Evolutionary conservation across 2,888 invertebrate species (phyloP).

Genomic region (Sphinx pinastri): DNA sequence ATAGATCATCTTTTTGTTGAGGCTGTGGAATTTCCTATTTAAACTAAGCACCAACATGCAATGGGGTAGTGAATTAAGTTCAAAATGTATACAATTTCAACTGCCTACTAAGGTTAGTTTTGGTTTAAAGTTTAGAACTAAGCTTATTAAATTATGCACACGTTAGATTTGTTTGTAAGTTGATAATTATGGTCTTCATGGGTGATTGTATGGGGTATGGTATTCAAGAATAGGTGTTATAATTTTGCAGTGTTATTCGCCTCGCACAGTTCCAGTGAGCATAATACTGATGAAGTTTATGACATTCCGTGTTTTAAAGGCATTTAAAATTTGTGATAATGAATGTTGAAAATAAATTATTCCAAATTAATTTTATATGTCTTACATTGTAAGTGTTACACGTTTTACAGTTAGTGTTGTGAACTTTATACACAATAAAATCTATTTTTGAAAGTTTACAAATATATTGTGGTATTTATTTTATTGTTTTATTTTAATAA

Average conservation of each 20-base stretch:
- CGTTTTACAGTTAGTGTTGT: background rate
- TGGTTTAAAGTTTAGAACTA: background rate
- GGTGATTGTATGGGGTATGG: background rate
- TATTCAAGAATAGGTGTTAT: background rate
- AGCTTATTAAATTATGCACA: constrained; percentile 1
- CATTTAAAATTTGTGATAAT: background rate
- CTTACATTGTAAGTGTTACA: background rate
- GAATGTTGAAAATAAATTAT: background rate
- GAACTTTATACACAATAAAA: background rate
- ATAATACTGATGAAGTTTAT: background rate
- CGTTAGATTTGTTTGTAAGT: background rate
- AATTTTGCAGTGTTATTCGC: background rate
- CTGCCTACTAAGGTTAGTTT: background rate
- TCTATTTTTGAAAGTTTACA: constrained; percentile 3
- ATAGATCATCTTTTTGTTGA: background rate
- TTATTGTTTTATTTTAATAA: background rate
- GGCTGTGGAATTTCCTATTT: background rate
- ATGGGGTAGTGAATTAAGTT: constrained; percentile 6
- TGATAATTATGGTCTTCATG: background rate
- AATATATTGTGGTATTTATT: constrained; percentile 10
- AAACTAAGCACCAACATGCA: background rate
- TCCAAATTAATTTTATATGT: background rate
- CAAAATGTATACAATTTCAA: background rate
- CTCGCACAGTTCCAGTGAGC: background rate
- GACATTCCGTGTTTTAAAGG: background rate